These are phyloP conservation scores for Larimichthys polyactis DNA, from an alignment of 2,113 vertebrate species.

Conservation along the genomic window DNA sequence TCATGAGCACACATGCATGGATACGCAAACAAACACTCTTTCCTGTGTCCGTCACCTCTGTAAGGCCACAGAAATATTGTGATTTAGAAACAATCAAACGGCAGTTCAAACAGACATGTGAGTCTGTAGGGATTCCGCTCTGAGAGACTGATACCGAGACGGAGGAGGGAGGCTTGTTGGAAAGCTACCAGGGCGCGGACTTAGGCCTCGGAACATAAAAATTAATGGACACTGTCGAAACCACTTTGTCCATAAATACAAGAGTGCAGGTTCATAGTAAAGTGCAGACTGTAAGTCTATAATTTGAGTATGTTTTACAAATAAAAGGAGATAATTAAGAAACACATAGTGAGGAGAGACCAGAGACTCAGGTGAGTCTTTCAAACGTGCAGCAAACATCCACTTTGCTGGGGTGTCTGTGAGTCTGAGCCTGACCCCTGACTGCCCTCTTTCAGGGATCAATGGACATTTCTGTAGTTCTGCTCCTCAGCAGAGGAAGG, in stretches of 20 bases:
- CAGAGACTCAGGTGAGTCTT: background rate
- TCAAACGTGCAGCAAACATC: background rate
- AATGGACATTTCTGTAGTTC: slow-evolving; percentile 13
- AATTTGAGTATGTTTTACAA: slow-evolving; percentile 6
- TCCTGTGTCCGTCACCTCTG: slow-evolving; percentile 57
- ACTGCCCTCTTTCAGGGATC: slow-evolving; percentile 16
- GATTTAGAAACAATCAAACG: slow-evolving; percentile 73
- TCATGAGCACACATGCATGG: background rate
- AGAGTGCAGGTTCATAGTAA: slow-evolving; percentile 6
- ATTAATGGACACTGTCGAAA: slow-evolving; percentile 46
- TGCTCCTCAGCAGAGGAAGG: background rate
- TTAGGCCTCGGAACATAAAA: slow-evolving; percentile 43
- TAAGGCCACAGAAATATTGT: slow-evolving; percentile 78
- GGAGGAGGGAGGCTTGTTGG: slow-evolving; percentile 49
- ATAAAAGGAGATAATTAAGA: slow-evolving; percentile 7
- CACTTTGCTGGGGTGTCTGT: background rate
- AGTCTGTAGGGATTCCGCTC: slow-evolving; percentile 47
- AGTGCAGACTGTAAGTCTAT: background rate
- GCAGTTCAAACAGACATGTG: slow-evolving; percentile 60
- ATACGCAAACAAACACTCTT: slow-evolving; percentile 36
- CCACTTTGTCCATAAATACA: slow-evolving; percentile 49
- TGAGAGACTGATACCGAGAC: slow-evolving; percentile 63
- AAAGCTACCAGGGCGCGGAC: slow-evolving; percentile 45
- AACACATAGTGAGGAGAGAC: background rate
- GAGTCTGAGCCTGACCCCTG: slow-evolving; percentile 21